Evolutionary conservation across 1,140 invertebrate genomes (phyloP).

Genomic region (Drosophila kikkawai): DNA sequence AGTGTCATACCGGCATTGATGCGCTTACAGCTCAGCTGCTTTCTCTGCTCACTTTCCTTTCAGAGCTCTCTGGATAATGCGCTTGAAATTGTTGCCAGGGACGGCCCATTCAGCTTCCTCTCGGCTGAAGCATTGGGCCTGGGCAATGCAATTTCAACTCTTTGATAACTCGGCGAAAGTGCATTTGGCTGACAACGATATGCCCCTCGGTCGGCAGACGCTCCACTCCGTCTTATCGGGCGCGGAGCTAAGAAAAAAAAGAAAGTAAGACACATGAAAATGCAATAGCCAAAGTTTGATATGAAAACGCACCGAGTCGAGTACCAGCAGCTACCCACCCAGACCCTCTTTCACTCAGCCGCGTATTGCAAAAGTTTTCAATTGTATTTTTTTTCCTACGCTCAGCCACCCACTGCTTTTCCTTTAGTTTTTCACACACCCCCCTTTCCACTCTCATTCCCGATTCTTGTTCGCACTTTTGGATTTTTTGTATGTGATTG

Average conservation of each 20-base stretch:
- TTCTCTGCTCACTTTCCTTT: conserved; percentile 27
- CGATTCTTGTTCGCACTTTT: conserved; percentile 51
- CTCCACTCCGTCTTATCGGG: conserved; percentile 56
- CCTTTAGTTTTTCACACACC: conserved; percentile 13
- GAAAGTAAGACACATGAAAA: conserved; percentile 80
- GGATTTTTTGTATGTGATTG: conserved; percentile 57
- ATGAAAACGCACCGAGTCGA: conserved; percentile 68
- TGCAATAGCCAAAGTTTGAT: conserved; percentile 82
- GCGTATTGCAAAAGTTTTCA: conserved; percentile 82
- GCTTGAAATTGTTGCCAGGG: conserved; percentile 73
- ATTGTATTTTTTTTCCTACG: conserved; percentile 71
- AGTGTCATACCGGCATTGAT: conserved; percentile 14
- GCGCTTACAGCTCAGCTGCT: conserved; percentile 26
- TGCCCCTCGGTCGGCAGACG: background rate
- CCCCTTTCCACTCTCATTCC: background rate
- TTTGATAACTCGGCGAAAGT: conserved; percentile 80
- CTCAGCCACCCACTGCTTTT: conserved; percentile 17
- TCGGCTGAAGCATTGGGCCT: conserved; percentile 38
- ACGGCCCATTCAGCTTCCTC: conserved; percentile 18
- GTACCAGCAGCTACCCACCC: conserved; percentile 8
- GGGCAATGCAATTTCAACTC: conserved; percentile 82
- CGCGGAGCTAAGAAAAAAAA: background rate
- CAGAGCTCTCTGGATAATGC: conserved; percentile 57
- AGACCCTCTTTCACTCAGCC: conserved; percentile 13
- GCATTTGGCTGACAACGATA: conserved; percentile 74